Evolutionary conservation across 2,113 vertebrate genomes (phyloP).

Genomic region (Coreoperca whiteheadi): DNA sequence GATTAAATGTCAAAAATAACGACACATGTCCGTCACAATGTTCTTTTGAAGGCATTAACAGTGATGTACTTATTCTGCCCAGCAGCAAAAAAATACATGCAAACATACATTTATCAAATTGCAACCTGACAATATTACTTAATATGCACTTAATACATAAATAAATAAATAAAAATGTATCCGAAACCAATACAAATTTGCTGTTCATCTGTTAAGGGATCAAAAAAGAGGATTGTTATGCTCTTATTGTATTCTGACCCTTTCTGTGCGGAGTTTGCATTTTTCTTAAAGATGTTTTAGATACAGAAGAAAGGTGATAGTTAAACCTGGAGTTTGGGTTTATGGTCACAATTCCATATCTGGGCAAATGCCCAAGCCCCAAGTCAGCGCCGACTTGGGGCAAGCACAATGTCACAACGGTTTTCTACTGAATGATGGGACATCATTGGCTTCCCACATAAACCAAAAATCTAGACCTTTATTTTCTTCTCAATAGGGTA

Average conservation of each 20-base stretch:
- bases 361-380: background rate
- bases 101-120: background rate
- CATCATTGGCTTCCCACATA: background rate
- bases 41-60: background rate
- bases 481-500: background rate
- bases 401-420: background rate
- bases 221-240: background rate
- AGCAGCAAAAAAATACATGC: background rate
- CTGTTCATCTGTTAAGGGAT: background rate
- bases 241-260: background rate
- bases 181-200: background rate
- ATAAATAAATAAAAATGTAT: background rate
- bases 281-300: too few relatives aligned
- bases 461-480: background rate
- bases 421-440: background rate
- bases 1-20: constrained; percentile 27
- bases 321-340: background rate
- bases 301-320: background rate
- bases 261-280: background rate
- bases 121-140: background rate
- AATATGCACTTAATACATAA: background rate
- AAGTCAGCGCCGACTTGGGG: background rate
- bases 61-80: constrained; percentile 3
- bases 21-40: background rate
- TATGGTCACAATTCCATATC: background rate